Conservation (phyloP, 2,888 invertebrate species). For the Furcula furcula region DNA sequence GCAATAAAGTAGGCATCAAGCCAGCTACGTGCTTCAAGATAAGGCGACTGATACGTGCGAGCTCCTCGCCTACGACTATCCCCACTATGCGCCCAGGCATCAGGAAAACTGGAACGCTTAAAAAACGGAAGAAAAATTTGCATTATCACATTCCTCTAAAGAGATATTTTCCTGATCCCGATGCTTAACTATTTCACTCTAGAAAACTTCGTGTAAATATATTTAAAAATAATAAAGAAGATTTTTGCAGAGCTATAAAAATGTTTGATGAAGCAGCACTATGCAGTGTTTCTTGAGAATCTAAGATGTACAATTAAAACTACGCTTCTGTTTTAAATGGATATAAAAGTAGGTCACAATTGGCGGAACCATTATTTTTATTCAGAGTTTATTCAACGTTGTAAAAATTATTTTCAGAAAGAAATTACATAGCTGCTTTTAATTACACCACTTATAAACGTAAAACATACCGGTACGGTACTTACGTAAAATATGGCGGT, state of each 20-base stretch:
- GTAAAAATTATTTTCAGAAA: too few species aligned
- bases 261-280: not conserved
- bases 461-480: too few species aligned
- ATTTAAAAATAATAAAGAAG: constrained; percentile 18
- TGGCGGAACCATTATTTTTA: too few species aligned
- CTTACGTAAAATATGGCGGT: too few species aligned
- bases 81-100: constrained; percentile 41
- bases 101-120: constrained; percentile 43
- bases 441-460: too few species aligned
- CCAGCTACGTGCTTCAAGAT: constrained; percentile 57
- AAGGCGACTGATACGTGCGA: constrained; percentile 57
- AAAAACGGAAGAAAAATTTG: constrained; percentile 47
- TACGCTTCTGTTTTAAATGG: not conserved
- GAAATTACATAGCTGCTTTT: too few species aligned
- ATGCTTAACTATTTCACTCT: constrained; percentile 33
- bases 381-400: too few species aligned
- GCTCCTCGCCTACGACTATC: constrained; percentile 46
- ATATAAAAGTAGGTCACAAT: not conserved
- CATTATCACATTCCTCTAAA: constrained; percentile 51
- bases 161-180: constrained; percentile 39
- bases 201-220: constrained; percentile 19
- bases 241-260: constrained; percentile 7
- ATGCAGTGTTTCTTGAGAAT: not conserved
- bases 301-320: not conserved
- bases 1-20: constrained; percentile 71